Conservation (phyloP, 2,888 invertebrate genomes). For the Toxonevra muliebris region DNA sequence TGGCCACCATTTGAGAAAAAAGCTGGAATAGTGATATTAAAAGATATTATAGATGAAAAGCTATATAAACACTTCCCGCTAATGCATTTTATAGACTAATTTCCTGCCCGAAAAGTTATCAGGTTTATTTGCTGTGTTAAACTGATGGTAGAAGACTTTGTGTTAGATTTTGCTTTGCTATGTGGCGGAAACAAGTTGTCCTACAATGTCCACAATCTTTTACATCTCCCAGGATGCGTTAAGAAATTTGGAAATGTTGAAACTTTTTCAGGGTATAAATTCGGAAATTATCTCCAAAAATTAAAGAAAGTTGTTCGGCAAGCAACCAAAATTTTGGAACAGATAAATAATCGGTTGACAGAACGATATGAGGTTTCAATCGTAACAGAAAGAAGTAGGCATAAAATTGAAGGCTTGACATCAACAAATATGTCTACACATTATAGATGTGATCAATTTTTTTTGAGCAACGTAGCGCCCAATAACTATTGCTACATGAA, state of each 20-base stretch:
- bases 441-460: not conserved
- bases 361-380: not conserved
- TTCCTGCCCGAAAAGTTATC: constrained; percentile 16
- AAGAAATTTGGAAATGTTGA: constrained; percentile 5
- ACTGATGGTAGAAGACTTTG: constrained; percentile 16
- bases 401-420: not conserved
- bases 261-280: constrained; percentile 21
- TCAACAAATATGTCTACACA: not conserved
- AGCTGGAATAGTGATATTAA: constrained; percentile 4
- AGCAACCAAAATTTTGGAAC: constrained; percentile 21
- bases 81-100: constrained; percentile 11
- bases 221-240: constrained; percentile 14
- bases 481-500: not conserved
- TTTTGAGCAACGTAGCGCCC: not conserved
- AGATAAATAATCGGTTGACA: not conserved
- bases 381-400: no score
- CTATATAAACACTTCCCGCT: constrained; percentile 21
- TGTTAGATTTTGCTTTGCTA: constrained; percentile 16
- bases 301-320: constrained; percentile 6
- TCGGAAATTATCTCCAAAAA: constrained; percentile 12
- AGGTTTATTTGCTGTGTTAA: constrained; percentile 9
- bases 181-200: constrained; percentile 12
- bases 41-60: constrained; percentile 16
- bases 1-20: no score
- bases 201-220: constrained; percentile 15